Conservation (phyloP, 2,888 invertebrate genomes). For the Polymixis flavicincta region DNA sequence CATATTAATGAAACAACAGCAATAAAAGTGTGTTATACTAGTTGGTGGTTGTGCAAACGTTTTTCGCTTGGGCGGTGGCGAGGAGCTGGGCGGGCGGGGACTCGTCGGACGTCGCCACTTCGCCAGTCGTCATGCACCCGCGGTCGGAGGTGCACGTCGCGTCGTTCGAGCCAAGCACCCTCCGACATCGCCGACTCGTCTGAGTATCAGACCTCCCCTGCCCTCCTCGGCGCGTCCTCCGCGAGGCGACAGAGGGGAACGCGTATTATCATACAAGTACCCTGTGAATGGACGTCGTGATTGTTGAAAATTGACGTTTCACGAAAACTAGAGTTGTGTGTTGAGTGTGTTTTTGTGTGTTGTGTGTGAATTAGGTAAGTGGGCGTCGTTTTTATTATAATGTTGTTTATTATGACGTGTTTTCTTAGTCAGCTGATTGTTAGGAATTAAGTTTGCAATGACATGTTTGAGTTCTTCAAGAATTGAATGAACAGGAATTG, state of each 20-base stretch:
- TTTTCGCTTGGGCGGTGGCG: conserved; percentile 84
- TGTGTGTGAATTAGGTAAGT: conserved; percentile 68
- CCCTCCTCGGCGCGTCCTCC: conserved; percentile 50
- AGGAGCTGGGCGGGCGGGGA: conserved; percentile 84
- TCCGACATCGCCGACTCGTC: conserved; percentile 66
- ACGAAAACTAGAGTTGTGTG: conserved; percentile 61
- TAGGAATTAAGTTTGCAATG: conserved; percentile 38
- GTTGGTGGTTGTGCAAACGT: conserved; percentile 74
- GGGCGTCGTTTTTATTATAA: conserved; percentile 40
- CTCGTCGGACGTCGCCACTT: conserved; percentile 59
- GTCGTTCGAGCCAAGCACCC: conserved; percentile 43
- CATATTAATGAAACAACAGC: conserved; percentile 76
- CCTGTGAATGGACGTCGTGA: conserved; percentile 52
- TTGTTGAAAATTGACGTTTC: conserved; percentile 57
- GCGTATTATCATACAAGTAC: conserved; percentile 48
- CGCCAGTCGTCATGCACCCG: conserved; percentile 82
- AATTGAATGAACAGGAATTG: conserved; percentile 12
- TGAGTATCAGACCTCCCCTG: conserved; percentile 56
- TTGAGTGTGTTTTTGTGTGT: conserved; percentile 65
- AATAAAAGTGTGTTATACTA: conserved; percentile 69
- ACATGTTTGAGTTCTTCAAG: neutral
- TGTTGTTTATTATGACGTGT: conserved; percentile 45
- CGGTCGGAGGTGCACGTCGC: conserved; percentile 75
- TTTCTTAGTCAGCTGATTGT: conserved; percentile 59
- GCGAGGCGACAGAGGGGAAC: conserved; percentile 59